Base-by-base conservation (phyloP, 2,113 vertebrate species). In the Cochlearius cochlearius region DNA sequence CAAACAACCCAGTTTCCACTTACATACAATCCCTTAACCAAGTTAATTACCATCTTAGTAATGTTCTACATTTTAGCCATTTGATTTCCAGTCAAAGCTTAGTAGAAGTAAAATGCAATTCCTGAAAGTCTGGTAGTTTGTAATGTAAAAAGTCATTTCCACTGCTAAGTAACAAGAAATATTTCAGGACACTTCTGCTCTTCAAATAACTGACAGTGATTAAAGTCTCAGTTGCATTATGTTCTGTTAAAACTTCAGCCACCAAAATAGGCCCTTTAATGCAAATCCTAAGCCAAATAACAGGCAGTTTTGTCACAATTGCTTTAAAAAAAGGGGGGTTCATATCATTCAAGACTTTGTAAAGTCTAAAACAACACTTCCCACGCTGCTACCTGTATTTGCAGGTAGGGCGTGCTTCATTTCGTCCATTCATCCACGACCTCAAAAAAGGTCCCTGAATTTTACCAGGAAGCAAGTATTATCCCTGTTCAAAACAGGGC, bases 1-100 rank as follows among this genome's bases (percentile, higher is more conserved):
- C 16, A 53, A 58, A 76, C 1, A 1, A 80, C 29, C 38, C 64
- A 26, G 34, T 55, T 94, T 53, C 38, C 30, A 73, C 41, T 73
- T 58, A 64, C 11, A 55, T 43, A 49, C 19, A 62, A 45, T 53
- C 63, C 45, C 9, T n/a, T 15, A 47, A 30, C 32, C 56, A 66
- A 41, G n/a, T 71, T 83, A 79, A 78, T n/a, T 55, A 36, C 20
- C 18, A 26, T 72, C 45, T 56, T 15, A 43, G 25, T 13, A 52
- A 72, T 3, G 0, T 11, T 79, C 59, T 36, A 34, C 15, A 29
- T 67, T 90, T 92, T 49, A 55, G 38, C 34, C 34, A 3, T 59
- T 47, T 80, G 69, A 71, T 86, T 91, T 80, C 25, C 63, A 90
- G 32, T 38, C 39, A 85, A 72, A 90, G 47, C 29, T 92, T 55